These are phyloP conservation scores for Semnornis frantzii DNA, from an alignment of 2,113 vertebrate genomes.

Conservation along the genomic window DNA sequence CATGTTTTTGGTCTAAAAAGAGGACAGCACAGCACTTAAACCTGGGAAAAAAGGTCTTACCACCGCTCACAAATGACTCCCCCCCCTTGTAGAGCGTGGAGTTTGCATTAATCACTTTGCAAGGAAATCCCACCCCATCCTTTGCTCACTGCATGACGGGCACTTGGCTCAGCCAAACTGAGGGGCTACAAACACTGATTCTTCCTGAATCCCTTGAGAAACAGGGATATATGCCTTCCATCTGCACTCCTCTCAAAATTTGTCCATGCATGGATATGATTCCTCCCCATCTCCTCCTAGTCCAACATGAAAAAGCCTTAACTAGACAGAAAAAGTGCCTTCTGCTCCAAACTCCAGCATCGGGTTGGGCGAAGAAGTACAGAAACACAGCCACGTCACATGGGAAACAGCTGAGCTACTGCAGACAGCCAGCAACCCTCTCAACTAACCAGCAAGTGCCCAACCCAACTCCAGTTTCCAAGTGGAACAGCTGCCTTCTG, in stretches of 20 bases:
- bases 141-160: fast-evolving
- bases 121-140: background rate
- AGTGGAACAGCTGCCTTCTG: background rate
- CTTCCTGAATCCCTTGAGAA: background rate
- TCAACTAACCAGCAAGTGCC: background rate
- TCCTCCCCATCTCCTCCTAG: background rate
- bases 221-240: background rate
- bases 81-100: background rate
- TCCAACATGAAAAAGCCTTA: background rate
- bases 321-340: background rate
- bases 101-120: background rate
- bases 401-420: conserved; percentile 11
- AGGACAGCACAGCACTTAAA: background rate
- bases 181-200: background rate
- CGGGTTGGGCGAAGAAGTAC: background rate
- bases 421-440: background rate
- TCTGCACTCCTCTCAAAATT: background rate
- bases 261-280: background rate
- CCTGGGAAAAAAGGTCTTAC: background rate
- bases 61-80: fast-evolving
- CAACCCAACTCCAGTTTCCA: background rate
- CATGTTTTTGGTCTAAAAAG: background rate
- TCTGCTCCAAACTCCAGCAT: background rate
- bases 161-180: background rate
- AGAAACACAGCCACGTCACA: background rate